A percentile compares a stretch with the other conserved stretches of the same genome.
Conservation (phyloP, 2,888 invertebrate genomes). For the Chelonus formosanus region DNA sequence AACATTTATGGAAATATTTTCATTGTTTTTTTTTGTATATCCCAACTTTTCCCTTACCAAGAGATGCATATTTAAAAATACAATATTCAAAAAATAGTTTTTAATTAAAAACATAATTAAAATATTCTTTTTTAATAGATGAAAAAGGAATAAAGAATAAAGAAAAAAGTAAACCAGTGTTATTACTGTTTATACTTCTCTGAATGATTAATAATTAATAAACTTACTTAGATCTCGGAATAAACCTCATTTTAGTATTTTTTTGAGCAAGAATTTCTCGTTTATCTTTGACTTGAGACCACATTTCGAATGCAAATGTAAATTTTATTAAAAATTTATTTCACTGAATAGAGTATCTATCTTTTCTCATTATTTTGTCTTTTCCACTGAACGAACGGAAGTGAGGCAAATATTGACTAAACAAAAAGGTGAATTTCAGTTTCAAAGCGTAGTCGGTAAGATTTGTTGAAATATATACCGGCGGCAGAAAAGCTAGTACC, state of each 20-base stretch:
- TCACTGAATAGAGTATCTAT: background rate
- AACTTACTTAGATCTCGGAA: slow-evolving; percentile 35
- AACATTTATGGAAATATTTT: too few relatives aligned
- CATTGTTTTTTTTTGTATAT: too few relatives aligned
- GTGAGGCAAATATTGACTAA: slow-evolving; percentile 40
- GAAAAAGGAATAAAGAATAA: too few relatives aligned
- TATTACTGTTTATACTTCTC: background rate
- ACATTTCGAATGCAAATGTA: slow-evolving; percentile 25
- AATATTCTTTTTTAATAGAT: too few relatives aligned
- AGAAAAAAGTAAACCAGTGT: background rate
- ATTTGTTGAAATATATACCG: background rate
- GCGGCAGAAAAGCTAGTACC: background rate
- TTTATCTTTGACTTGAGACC: slow-evolving; percentile 19
- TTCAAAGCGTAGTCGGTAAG: background rate
- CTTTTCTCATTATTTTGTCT: background rate
- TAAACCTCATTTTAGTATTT: slow-evolving; percentile 32
- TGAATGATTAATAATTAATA: background rate
- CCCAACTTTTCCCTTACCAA: too few relatives aligned
- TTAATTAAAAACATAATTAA: too few relatives aligned
- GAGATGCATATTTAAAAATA: too few relatives aligned
- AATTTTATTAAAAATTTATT: slow-evolving; percentile 17
- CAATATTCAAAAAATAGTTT: too few relatives aligned
- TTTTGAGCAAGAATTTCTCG: slow-evolving; percentile 15
- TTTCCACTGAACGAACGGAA: slow-evolving; percentile 21
- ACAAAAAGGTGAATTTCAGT: slow-evolving; percentile 25